Percentiles rank a stretch among this genome's conserved stretches.
Conservation (phyloP, 1,140 invertebrate genomes). For the Periplaneta americana region DNA sequence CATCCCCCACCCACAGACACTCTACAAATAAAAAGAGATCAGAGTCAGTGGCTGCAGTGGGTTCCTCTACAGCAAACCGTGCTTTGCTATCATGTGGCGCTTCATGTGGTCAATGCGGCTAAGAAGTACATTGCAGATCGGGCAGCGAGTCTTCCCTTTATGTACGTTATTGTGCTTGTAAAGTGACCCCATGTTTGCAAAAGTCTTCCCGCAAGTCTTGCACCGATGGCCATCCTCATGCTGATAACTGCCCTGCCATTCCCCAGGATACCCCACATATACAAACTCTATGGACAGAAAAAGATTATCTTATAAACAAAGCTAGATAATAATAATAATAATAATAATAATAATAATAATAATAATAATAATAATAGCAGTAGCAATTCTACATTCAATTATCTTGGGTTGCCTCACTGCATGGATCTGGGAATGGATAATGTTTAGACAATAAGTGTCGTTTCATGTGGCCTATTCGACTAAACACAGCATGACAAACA, state of each 20-base stretch:
- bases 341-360: no score
- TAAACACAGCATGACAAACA: constrained; percentile 43
- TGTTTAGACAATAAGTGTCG: constrained; percentile 43
- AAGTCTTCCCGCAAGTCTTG: constrained; percentile 43
- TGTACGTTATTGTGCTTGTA: constrained; percentile 48
- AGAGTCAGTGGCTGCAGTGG: neutral
- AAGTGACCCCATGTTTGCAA: constrained; percentile 42
- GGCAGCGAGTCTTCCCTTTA: constrained; percentile 44
- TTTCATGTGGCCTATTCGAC: constrained; percentile 44
- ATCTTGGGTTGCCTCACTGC: neutral
- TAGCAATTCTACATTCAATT: neutral
- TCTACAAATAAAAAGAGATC: constrained; percentile 13
- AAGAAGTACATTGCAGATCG: constrained; percentile 43
- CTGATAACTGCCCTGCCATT: constrained; percentile 14
- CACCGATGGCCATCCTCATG: constrained; percentile 38
- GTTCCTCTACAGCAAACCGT: constrained; percentile 26
- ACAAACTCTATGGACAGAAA: constrained; percentile 4
- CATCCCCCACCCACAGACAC: constrained; percentile 28
- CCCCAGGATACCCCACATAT: neutral
- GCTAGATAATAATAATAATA: no score
- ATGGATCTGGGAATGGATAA: constrained; percentile 23
- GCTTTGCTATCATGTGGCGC: constrained; percentile 42
- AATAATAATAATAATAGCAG: no score
- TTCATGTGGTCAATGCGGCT: constrained; percentile 45
- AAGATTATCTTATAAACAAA: neutral